These are phyloP conservation scores for Scolanthus callimorphus DNA, from an alignment of 92 coral and sea anemone genomes.

Conservation along the genomic window DNA sequence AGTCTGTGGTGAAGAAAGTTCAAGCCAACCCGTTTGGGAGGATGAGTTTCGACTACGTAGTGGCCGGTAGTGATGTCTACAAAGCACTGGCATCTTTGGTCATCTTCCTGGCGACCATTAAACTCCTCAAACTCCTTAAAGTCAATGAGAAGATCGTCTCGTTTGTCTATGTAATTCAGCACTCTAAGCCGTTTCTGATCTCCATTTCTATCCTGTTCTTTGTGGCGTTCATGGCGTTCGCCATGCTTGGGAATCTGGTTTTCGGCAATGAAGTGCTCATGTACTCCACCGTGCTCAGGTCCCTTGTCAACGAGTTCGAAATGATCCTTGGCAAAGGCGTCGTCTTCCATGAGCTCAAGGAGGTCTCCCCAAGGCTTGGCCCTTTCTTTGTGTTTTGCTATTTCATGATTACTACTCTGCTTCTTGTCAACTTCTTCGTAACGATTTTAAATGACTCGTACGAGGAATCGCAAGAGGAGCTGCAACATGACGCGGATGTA, in stretches of 20 bases:
- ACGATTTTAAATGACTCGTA: constrained; percentile 87
- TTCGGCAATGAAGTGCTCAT: constrained; percentile 58
- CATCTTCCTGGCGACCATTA: constrained; percentile 74
- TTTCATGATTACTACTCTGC: constrained; percentile 50
- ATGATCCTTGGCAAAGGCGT: constrained; percentile 82
- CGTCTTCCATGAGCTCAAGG: constrained; percentile 55
- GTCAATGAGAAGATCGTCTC: constrained; percentile 71
- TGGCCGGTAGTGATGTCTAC: constrained; percentile 59
- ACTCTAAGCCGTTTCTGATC: constrained; percentile 37
- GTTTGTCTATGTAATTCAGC: constrained; percentile 43
- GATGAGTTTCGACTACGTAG: constrained; percentile 88
- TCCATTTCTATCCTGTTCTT: constrained; percentile 53
- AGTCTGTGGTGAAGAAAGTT: constrained; percentile 41
- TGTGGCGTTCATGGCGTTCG: constrained; percentile 62
- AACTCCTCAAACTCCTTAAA: constrained; percentile 68
- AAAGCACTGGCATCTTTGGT: constrained; percentile 58
- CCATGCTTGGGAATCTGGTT: constrained; percentile 61
- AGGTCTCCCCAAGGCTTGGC: constrained; percentile 52
- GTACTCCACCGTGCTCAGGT: constrained; percentile 64
- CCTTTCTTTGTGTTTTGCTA: constrained; percentile 77
- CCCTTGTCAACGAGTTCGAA: constrained; percentile 75
- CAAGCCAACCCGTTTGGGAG: constrained; percentile 78
- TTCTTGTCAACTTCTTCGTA: constrained; percentile 81
- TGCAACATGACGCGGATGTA: constrained; percentile 41
- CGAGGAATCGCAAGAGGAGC: constrained; percentile 49